Conservation (phyloP, 2,113 vertebrate species). For the Pelecanus crispus region DNA sequence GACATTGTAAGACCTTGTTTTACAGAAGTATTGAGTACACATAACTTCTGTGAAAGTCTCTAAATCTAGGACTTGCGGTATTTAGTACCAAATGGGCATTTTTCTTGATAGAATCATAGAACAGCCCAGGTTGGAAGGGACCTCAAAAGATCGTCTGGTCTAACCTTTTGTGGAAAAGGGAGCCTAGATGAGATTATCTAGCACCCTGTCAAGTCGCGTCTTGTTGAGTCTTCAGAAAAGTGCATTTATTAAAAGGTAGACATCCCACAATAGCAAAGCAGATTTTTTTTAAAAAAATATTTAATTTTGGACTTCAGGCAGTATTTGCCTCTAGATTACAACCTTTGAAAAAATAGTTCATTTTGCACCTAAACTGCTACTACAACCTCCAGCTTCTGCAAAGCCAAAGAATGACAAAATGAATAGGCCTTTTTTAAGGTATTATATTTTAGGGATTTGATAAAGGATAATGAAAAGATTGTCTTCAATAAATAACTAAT, state of each 20-base stretch:
- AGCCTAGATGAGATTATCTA: not conserved
- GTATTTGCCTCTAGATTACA: not conserved
- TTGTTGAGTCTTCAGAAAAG: not conserved
- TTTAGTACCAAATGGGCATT: not conserved
- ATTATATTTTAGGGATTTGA: not conserved
- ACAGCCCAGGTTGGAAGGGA: not conserved
- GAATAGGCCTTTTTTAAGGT: not conserved
- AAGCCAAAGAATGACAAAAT: not conserved
- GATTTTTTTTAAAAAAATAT: not conserved
- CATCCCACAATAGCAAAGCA: not conserved
- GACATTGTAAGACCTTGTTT: not conserved
- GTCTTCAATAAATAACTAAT: not conserved
- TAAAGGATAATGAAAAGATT: not conserved
- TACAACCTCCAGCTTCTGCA: not conserved
- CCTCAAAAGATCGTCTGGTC: not conserved
- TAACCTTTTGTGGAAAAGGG: not conserved
- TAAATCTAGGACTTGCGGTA: not conserved
- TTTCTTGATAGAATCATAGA: not conserved
- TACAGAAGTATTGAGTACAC: not conserved
- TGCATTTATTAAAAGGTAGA: not conserved
- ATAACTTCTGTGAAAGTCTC: not conserved
- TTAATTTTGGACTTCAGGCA: not conserved
- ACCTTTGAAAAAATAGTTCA: not conserved
- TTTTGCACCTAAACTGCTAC: not conserved
- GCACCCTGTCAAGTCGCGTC: fast-evolving